A percentile compares a stretch with the other conserved stretches of the same genome.
Conservation (phyloP, 2,797 vertebrate genomes). For the Girardinus metallicus region DNA sequence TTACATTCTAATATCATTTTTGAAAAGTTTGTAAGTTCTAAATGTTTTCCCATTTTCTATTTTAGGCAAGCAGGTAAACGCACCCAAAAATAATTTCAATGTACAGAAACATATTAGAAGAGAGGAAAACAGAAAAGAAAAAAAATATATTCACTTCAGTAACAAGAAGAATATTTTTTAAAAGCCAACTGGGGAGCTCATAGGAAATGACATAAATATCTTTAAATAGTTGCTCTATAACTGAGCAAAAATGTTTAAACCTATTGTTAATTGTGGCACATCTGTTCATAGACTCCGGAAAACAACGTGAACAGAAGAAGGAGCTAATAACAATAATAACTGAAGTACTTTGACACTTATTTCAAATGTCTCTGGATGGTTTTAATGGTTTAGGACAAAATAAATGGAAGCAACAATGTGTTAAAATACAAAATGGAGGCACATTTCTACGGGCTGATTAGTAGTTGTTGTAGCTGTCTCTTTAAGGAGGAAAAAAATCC, state of each 20-base stretch:
- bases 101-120: not conserved
- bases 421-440: not conserved
- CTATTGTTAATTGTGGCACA: no score
- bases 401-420: not conserved
- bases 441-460: not conserved
- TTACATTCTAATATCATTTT: not conserved
- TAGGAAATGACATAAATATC: not conserved
- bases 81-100: not conserved
- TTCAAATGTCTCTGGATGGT: not conserved
- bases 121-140: not conserved
- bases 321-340: not conserved
- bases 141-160: not conserved
- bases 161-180: not conserved
- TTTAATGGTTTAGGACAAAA: not conserved
- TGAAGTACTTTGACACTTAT: not conserved
- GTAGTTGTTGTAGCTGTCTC: not conserved
- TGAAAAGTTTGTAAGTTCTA: not conserved
- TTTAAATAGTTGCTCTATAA: not conserved
- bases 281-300: not conserved
- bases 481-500: slow-evolving; percentile 10
- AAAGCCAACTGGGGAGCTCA: not conserved
- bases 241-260: not conserved
- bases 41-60: not conserved
- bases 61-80: not conserved
- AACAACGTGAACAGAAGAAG: not conserved